Conservation (phyloP, 2,888 invertebrate species). For the Drosophila siamana region DNA sequence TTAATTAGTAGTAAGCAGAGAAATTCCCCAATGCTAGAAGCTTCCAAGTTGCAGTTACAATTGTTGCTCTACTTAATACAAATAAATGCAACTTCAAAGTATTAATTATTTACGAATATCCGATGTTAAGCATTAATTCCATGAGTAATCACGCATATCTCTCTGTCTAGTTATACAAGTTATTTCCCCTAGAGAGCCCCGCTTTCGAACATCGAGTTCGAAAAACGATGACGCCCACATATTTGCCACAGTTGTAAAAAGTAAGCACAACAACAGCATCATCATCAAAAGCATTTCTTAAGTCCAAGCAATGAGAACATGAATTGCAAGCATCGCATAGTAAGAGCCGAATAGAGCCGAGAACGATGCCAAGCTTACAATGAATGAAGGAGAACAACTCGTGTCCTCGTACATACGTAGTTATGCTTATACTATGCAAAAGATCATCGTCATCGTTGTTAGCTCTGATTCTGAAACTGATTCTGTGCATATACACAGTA, state of each 20-base stretch:
- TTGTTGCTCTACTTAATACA: neutral
- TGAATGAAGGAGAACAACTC: constrained; percentile 76
- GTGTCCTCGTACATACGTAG: constrained; percentile 19
- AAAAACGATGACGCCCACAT: constrained; percentile 76
- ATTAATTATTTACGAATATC: neutral
- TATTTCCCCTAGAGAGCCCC: constrained; percentile 34
- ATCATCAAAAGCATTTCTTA: constrained; percentile 20
- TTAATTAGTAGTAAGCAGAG: neutral
- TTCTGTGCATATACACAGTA: neutral
- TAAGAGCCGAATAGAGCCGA: constrained; percentile 21
- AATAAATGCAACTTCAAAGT: neutral
- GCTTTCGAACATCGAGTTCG: constrained; percentile 56
- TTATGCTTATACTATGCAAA: constrained; percentile 58
- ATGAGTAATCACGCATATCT: too few relatives aligned
- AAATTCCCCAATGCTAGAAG: constrained; percentile 3
- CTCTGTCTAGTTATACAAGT: constrained; percentile 44
- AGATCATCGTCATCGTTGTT: constrained; percentile 66
- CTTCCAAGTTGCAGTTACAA: neutral
- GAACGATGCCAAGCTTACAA: constrained; percentile 37
- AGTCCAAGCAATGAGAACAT: constrained; percentile 36
- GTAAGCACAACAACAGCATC: constrained; percentile 34
- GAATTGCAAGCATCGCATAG: constrained; percentile 58
- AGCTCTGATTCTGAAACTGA: constrained; percentile 18
- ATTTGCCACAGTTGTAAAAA: constrained; percentile 46
- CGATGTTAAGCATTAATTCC: too few relatives aligned